Percentiles rank a stretch among this genome's conserved stretches.
These are phyloP conservation scores for Piprites chloris DNA, from an alignment of 2,113 vertebrate species.

Conservation along the genomic window DNA sequence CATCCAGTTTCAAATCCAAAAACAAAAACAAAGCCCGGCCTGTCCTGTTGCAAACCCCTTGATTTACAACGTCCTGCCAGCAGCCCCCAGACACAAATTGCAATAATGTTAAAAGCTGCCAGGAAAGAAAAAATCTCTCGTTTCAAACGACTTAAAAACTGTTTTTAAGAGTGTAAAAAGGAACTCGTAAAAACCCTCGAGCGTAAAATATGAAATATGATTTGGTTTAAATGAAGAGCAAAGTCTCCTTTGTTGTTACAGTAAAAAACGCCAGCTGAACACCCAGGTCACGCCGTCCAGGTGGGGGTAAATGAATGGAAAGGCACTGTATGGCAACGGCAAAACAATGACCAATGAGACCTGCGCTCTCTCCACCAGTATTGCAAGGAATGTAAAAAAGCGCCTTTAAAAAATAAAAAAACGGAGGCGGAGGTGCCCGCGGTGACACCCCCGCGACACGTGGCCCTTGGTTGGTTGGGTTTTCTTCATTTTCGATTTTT, in stretches of 20 bases:
- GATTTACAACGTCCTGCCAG: slow-evolving; percentile 76
- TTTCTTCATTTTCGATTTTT: slow-evolving; percentile 13
- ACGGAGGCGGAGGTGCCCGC: slow-evolving; percentile 74
- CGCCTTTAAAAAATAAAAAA: slow-evolving; percentile 78
- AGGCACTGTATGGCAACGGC: slow-evolving; percentile 99
- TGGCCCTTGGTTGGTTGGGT: slow-evolving; percentile 70
- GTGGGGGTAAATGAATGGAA: slow-evolving; percentile 89
- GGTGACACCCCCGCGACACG: slow-evolving; percentile 76
- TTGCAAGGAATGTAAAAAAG: slow-evolving; percentile 90
- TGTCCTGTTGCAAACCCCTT: slow-evolving; percentile 74
- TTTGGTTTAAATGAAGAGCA: slow-evolving; percentile 97
- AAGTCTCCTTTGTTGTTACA: slow-evolving; percentile 92
- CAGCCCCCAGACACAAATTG: slow-evolving; percentile 83
- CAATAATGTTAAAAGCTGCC: slow-evolving; percentile 95
- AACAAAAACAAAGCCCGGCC: slow-evolving; percentile 58
- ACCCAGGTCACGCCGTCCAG: slow-evolving; percentile 83
- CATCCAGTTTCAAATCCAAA: slow-evolving; percentile 82
- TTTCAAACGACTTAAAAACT: slow-evolving; percentile 96
- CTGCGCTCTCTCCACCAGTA: slow-evolving; percentile 85
- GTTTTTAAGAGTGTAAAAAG: slow-evolving; percentile 95
- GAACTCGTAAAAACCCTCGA: slow-evolving; percentile 96
- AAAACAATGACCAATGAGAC: slow-evolving; percentile 87
- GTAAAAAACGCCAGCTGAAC: slow-evolving; percentile 96
- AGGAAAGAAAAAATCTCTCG: slow-evolving; percentile 80
- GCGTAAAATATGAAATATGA: slow-evolving; percentile 99